Percentiles rank a stretch among this genome's conserved stretches.
Evolutionary conservation across 1,140 invertebrate species (phyloP).

Genomic region (Tetramorium alpestre): DNA sequence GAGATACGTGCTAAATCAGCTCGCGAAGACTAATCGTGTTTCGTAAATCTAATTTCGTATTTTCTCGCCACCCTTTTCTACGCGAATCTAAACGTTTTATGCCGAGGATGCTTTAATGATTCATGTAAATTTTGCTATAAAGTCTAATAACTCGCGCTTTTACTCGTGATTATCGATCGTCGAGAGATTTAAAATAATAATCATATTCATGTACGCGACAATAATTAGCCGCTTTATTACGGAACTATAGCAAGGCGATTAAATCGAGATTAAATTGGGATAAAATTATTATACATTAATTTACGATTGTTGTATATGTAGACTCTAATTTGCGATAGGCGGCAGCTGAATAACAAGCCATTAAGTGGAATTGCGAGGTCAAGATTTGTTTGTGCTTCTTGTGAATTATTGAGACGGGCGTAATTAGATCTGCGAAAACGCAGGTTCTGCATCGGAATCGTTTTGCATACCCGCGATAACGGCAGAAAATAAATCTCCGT

Average conservation of each 20-base stretch:
- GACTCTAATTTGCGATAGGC: not conserved
- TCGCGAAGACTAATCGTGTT: not conserved
- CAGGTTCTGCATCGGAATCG: no score
- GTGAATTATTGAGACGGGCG: not conserved
- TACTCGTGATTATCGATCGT: constrained; percentile 9
- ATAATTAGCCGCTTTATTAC: constrained; percentile 37
- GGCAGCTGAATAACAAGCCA: not conserved
- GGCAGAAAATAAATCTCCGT: constrained; percentile 14
- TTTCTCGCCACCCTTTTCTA: not conserved
- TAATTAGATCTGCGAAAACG: not conserved
- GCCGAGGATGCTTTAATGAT: not conserved
- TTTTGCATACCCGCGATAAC: constrained; percentile 1
- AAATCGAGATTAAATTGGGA: constrained; percentile 12
- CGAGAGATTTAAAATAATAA: constrained; percentile 29
- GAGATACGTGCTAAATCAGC: constrained; percentile 10
- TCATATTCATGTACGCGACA: not conserved
- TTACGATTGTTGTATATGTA: not conserved
- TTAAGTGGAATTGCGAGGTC: not conserved
- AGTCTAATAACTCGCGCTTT: not conserved
- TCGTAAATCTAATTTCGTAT: constrained; percentile 11
- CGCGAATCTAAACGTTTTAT: not conserved
- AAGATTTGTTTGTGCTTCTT: not conserved
- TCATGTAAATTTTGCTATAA: not conserved
- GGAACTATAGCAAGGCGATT: not conserved
- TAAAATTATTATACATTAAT: constrained; percentile 37